These are phyloP conservation scores for Musca domestica DNA, from an alignment of 1,140 invertebrate species.

Conservation along the genomic window DNA sequence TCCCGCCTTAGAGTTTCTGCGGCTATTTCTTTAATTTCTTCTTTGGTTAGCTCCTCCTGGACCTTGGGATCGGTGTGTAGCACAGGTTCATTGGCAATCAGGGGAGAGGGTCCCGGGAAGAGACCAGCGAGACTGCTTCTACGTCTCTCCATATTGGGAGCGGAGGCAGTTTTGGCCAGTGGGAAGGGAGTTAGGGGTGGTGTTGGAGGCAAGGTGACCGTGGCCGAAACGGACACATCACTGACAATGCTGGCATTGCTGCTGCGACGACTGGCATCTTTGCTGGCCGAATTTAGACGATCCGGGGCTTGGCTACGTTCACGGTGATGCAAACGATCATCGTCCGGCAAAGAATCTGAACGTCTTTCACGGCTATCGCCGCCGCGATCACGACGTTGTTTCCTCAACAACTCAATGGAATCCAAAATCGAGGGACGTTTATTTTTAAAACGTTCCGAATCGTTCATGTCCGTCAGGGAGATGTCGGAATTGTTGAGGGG, in stretches of 20 bases:
- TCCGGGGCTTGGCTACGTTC: conserved; percentile 43
- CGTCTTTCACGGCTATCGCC: conserved; percentile 33
- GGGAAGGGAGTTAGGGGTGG: conserved; percentile 34
- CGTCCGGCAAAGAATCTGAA: conserved; percentile 30
- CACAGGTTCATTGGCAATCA: conserved; percentile 40
- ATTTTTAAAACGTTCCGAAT: neutral
- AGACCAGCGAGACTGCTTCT: conserved; percentile 40
- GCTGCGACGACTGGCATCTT: conserved; percentile 38
- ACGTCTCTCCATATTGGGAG: conserved; percentile 38
- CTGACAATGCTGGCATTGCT: conserved; percentile 27
- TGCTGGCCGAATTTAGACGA: conserved; percentile 46
- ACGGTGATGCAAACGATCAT: conserved; percentile 17
- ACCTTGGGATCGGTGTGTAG: conserved; percentile 37
- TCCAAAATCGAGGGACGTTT: conserved; percentile 33
- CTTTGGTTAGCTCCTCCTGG: neutral
- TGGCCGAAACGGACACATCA: conserved; percentile 2
- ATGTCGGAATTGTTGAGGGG: conserved; percentile 1
- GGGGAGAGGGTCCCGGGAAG: conserved; percentile 45
- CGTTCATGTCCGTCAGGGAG: neutral
- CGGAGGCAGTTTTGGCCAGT: conserved; percentile 41
- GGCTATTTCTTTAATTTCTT: conserved; percentile 13
- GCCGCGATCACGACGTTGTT: conserved; percentile 40
- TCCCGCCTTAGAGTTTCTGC: conserved; percentile 33
- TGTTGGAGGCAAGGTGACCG: neutral
- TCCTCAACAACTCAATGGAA: conserved; percentile 42